Evolutionary conservation across 2,797 vertebrate species (phyloP), one percentile per base, ranked within the genome.

Genomic region (Takifugu ocellatus): DNA sequence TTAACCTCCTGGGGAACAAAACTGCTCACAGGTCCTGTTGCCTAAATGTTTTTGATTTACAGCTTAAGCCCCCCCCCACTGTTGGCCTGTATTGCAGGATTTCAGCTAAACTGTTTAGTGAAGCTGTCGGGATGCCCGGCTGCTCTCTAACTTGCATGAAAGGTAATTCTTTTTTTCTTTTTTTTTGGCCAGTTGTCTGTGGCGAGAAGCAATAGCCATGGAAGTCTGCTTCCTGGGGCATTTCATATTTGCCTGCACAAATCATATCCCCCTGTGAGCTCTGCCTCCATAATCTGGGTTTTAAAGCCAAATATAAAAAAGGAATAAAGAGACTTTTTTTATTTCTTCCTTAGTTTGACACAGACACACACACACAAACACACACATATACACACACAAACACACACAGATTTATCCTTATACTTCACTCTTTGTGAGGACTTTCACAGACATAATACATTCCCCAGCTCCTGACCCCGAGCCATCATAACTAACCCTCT

Each of bases 11-110:
- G 12, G 63, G 66, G 44, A 71, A 70, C 31, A 54, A 74, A 79
- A 81, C 81, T 73, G 64, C 63, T 63, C 51, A 27, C 51, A 68
- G 67, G 59, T 75, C 63, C 63, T 68, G 63, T 71, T 78, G 67
- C 65, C 68, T 78, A 68, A 83, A 73, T 74, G 65, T 67, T 45
- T 72, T 14, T 70, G 73, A 78, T 77, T 72, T 67, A 62, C 12
- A 14, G 36, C 49, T 61, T 61, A 61, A 79, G 79, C 59, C 77
- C 65, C 66, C n/a, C 55, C 27, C 25, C 21, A 15, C 46, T 51
- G 51, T 65, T 25, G 51, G 68, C 39, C 77, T 79, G 68, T 75
- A 79, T 75, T 81, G 63, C 46, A 47, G 76, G 75, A 80, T 84
- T 81, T 77, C 43, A 57, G 51, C 25, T 75, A 71, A 81, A 63